Base-by-base conservation (phyloP, 2,113 vertebrate genomes). In the Bungarus multicinctus region DNA sequence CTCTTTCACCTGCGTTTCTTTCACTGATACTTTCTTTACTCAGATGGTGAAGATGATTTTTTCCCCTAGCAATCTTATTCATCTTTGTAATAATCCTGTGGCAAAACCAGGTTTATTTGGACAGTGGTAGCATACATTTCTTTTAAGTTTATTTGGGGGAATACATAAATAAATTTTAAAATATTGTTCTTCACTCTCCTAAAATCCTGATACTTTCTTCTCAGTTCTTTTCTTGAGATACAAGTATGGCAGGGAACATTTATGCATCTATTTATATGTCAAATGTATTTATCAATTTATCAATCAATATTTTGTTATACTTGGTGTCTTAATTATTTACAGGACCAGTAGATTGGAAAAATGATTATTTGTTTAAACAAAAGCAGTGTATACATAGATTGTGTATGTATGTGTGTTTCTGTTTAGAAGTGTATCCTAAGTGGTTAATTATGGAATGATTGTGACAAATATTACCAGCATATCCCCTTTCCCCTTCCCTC, bases 21-120 rank as follows among this genome's bases (percentile, higher is more conserved):
- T 34, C 54, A 3, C 1, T 2, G 39, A 0, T 8, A 9, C 25
- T 64, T 34, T n/a, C n/a, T 39, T 45, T 45, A 87, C 30, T 22
- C 30, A 88, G 43, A 43, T 34, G 45, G 47, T 74, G n/a, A 74
- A 34, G 14, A 34, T 74, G 64, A 34, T 81, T 54, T 25, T 52
- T n/a, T 34, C 43, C 10, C 20, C 18, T 34, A 30, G 6, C 57
- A 39, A 1, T 47, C 12, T 91, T 54, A 85, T 0, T 0, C 0
- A 4, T 4, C 3, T 5, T 1, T 34, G 12, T 18, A 16, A 74
- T n/a, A 34, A 74, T 34, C 30, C 12, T 5, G n/a, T 74, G n/a
- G 30, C 30, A 16, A 74, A 74, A 74, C 64, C 64, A 69, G 4
- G n/a, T 74, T 74, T 74, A 74, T 34, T 34, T 74, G 64, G 64